Percentiles rank a stretch among this genome's conserved stretches.
These are phyloP conservation scores for Tachypleus tridentatus DNA, from an alignment of 1,140 invertebrate species.

Conservation along the genomic window DNA sequence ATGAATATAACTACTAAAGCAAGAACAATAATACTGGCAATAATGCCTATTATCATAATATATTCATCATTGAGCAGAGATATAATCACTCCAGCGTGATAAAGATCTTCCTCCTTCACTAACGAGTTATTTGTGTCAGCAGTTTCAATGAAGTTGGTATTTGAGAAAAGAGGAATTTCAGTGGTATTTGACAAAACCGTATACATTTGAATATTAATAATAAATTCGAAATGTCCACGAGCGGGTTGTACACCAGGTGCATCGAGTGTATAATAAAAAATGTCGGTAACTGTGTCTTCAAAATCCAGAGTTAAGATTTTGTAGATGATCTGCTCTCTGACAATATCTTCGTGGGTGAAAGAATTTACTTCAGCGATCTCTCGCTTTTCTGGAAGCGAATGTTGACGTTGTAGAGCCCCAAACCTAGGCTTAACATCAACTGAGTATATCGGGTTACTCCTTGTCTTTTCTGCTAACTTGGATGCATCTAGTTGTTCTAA, in stretches of 20 bases:
- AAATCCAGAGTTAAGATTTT: too few species aligned
- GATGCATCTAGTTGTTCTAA: constrained; percentile 58
- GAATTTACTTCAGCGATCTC: constrained; percentile 34
- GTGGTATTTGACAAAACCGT: too few species aligned
- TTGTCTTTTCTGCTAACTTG: constrained; percentile 58
- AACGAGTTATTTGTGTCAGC: background rate
- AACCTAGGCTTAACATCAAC: constrained; percentile 51
- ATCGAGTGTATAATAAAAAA: constrained; percentile 47
- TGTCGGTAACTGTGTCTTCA: constrained; percentile 20
- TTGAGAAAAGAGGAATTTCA: too few species aligned
- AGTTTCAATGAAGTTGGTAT: too few species aligned
- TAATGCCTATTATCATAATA: constrained; percentile 43
- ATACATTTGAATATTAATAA: constrained; percentile 47
- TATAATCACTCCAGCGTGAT: constrained; percentile 38
- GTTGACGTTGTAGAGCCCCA: constrained; percentile 36
- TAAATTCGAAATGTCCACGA: constrained; percentile 48
- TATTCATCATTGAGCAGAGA: constrained; percentile 49
- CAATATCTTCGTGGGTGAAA: constrained; percentile 75
- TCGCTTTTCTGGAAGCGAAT: background rate
- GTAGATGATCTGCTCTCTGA: constrained; percentile 26
- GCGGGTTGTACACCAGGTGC: constrained; percentile 68
- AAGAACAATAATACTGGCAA: constrained; percentile 51
- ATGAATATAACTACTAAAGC: constrained; percentile 50
- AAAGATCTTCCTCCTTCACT: constrained; percentile 26
- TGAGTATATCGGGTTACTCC: constrained; percentile 41